A percentile compares a stretch with the other conserved stretches of the same genome.
These are phyloP conservation scores for Actenoides hombroni DNA, from an alignment of 2,113 vertebrate genomes.

Conservation along the genomic window DNA sequence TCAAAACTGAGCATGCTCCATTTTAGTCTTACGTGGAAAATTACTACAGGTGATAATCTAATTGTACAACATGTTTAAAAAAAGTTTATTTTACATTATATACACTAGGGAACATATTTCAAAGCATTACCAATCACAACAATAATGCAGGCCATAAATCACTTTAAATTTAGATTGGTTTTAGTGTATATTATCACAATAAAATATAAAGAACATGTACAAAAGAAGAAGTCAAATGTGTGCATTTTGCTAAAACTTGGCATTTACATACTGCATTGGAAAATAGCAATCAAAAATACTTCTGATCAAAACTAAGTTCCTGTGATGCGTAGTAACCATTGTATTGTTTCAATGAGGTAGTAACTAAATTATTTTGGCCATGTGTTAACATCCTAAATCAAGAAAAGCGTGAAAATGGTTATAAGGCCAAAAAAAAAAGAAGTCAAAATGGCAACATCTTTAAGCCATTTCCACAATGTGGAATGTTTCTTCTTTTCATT, in stretches of 20 bases:
- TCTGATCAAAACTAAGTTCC: slow-evolving; percentile 73
- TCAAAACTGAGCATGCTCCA: slow-evolving; percentile 16
- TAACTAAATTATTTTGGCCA: slow-evolving; percentile 85
- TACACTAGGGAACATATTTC: slow-evolving; percentile 79
- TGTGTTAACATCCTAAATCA: slow-evolving; percentile 75
- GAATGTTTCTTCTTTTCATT: slow-evolving; percentile 69
- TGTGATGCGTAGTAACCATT: slow-evolving; percentile 75
- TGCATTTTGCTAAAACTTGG: slow-evolving; percentile 74
- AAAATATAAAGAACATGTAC: slow-evolving; percentile 78
- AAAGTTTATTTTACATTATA: slow-evolving; percentile 87
- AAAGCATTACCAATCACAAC: slow-evolving; percentile 77
- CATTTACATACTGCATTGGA: slow-evolving; percentile 72
- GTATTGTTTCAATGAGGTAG: slow-evolving; percentile 83
- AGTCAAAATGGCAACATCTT: slow-evolving; percentile 61
- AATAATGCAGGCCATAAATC: slow-evolving; percentile 78
- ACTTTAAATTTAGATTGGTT: slow-evolving; percentile 75
- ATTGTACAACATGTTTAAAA: slow-evolving; percentile 78
- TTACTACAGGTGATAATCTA: slow-evolving; percentile 63
- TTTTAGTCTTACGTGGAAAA: slow-evolving; percentile 38
- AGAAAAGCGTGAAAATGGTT: slow-evolving; percentile 68
- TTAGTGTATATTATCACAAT: slow-evolving; percentile 78
- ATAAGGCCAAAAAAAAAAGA: slow-evolving; percentile 70
- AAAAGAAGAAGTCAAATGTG: slow-evolving; percentile 70
- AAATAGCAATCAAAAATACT: slow-evolving; percentile 72
- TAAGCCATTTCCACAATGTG: slow-evolving; percentile 61